phyloP scores from a whole-genome alignment of 2,113 vertebrate species.

The Callocephalon fimbriatum region DNA sequence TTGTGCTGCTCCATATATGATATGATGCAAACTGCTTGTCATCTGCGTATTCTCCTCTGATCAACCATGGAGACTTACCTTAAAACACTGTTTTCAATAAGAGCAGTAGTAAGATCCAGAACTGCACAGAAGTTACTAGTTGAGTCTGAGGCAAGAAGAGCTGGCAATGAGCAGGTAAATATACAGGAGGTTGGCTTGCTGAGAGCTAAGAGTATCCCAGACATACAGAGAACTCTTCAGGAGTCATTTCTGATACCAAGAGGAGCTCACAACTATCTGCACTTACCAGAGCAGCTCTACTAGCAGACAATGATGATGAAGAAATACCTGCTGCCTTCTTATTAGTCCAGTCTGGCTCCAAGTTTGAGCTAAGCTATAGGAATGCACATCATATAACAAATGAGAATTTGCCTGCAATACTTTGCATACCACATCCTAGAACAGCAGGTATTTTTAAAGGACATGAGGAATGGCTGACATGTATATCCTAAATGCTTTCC shows the following conservation, averaged over 20 bases:
- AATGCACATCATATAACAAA: neutral
- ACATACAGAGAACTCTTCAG: neutral
- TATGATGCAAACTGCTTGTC: neutral
- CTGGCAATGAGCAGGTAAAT: neutral
- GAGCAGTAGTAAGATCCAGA: neutral
- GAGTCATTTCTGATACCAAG: neutral
- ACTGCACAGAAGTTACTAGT: neutral
- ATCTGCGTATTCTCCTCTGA: neutral
- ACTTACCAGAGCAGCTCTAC: neutral
- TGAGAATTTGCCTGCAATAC: neutral
- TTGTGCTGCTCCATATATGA: neutral
- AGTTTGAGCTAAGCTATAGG: neutral
- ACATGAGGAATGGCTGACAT: neutral
- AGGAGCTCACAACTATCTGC: neutral
- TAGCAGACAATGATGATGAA: neutral
- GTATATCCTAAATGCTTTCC: neutral
- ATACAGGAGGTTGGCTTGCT: neutral
- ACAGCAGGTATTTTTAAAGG: neutral
- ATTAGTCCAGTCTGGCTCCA: fast-evolving
- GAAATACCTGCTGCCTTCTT: neutral
- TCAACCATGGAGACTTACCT: neutral
- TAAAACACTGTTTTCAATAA: neutral
- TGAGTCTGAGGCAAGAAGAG: neutral
- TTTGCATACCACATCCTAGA: neutral
- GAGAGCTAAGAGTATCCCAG: neutral